These are phyloP conservation scores for Echinarachnius parma DNA, from an alignment of 53 echinoderm and acorn worm species.

Conservation along the genomic window DNA sequence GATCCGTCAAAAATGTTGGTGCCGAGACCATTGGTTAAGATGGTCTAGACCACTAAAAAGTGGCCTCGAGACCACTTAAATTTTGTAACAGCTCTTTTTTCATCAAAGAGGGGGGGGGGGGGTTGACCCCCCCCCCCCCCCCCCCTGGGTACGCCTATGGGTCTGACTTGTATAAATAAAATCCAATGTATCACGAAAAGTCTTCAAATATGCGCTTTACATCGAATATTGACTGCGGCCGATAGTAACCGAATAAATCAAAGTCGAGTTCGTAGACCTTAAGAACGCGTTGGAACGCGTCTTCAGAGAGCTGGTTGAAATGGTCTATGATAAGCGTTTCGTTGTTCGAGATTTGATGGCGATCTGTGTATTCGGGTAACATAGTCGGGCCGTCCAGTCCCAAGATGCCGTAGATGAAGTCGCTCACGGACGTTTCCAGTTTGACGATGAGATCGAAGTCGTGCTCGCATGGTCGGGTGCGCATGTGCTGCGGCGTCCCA, in stretches of 20 bases:
- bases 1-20: too few relatives aligned
- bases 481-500: conserved; percentile 22
- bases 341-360: conserved; percentile 9
- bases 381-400: background rate
- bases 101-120: too few relatives aligned
- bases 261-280: conserved; percentile 1
- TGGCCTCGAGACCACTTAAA: too few relatives aligned
- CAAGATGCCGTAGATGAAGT: background rate
- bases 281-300: conserved; percentile 10
- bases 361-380: background rate
- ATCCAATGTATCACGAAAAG: conserved; percentile 20
- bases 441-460: conserved; percentile 29
- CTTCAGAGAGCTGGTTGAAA: conserved; percentile 11
- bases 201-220: conserved; percentile 16
- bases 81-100: too few relatives aligned
- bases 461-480: conserved; percentile 23
- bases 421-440: conserved; percentile 17
- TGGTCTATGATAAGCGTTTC: background rate
- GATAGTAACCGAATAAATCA: conserved; percentile 29
- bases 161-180: too few relatives aligned
- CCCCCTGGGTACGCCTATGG: too few relatives aligned
- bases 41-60: too few relatives aligned
- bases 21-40: too few relatives aligned
- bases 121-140: too few relatives aligned
- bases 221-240: conserved; percentile 4